These are phyloP conservation scores for Esox niger DNA, from an alignment of 2,113 vertebrate genomes.

Conservation along the genomic window DNA sequence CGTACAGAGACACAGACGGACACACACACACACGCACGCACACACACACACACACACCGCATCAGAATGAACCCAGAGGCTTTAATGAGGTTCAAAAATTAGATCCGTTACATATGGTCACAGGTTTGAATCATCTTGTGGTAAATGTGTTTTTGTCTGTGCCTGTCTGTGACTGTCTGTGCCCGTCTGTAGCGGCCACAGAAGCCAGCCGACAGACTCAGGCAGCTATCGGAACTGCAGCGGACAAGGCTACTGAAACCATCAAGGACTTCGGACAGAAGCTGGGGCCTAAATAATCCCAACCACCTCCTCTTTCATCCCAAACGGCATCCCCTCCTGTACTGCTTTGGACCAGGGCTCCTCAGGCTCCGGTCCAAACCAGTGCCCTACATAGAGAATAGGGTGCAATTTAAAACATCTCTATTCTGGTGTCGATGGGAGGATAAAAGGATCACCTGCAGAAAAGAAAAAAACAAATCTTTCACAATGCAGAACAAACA, in stretches of 20 bases:
- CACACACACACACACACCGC: constrained; percentile 1
- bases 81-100: neutral
- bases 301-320: too few species aligned
- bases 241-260: constrained; percentile 65
- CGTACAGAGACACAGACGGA: neutral
- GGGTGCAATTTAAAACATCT: neutral
- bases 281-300: constrained; percentile 65
- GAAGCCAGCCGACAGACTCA: constrained; percentile 71
- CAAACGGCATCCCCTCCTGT: neutral
- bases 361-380: too few species aligned
- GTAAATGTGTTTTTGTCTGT: neutral
- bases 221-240: constrained; percentile 63
- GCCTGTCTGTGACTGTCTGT: too few species aligned
- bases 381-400: neutral
- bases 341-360: neutral
- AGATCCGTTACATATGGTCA: neutral
- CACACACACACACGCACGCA: neutral
- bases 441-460: constrained; percentile 2
- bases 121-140: neutral
- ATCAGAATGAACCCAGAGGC: neutral
- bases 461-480: neutral
- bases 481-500: constrained; percentile 16
- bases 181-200: constrained; percentile 66
- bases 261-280: constrained; percentile 75
- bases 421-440: constrained; percentile 10